Conservation (phyloP, 2,888 invertebrate genomes). For the Dolichopus griseipennis region DNA sequence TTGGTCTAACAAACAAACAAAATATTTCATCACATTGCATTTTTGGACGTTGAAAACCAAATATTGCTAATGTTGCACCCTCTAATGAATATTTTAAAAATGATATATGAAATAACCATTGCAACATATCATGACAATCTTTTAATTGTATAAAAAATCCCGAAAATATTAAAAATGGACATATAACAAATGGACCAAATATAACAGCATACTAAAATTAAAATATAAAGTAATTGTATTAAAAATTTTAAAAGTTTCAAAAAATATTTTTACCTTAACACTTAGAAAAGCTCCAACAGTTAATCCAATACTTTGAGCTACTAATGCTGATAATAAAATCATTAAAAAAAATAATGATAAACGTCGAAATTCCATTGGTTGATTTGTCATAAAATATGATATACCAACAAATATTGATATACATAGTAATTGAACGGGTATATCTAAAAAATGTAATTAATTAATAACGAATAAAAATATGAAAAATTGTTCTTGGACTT, state of each 20-base stretch:
- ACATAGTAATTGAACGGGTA: slow-evolving; percentile 71
- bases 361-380: slow-evolving; percentile 66
- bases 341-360: slow-evolving; percentile 64
- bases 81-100: slow-evolving; percentile 85
- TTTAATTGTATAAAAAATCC: slow-evolving; percentile 83
- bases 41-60: slow-evolving; percentile 68
- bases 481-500: not conserved
- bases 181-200: slow-evolving; percentile 77
- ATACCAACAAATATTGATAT: slow-evolving; percentile 67
- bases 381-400: slow-evolving; percentile 79
- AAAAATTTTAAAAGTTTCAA: not conserved
- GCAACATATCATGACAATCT: slow-evolving; percentile 67
- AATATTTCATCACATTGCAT: slow-evolving; percentile 65
- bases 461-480: not conserved
- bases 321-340: slow-evolving; percentile 67
- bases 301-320: slow-evolving; percentile 78
- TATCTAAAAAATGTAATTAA: slow-evolving; percentile 42
- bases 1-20: slow-evolving; percentile 64
- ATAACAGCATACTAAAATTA: slow-evolving; percentile 71
- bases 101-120: slow-evolving; percentile 81
- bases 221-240: slow-evolving; percentile 8
- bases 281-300: slow-evolving; percentile 74
- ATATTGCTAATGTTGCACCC: slow-evolving; percentile 69
- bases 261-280: slow-evolving; percentile 52
- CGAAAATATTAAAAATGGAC: slow-evolving; percentile 84